phyloP scores from a whole-genome alignment of 1,140 invertebrate genomes.

The Aporrectodea caliginosa region DNA sequence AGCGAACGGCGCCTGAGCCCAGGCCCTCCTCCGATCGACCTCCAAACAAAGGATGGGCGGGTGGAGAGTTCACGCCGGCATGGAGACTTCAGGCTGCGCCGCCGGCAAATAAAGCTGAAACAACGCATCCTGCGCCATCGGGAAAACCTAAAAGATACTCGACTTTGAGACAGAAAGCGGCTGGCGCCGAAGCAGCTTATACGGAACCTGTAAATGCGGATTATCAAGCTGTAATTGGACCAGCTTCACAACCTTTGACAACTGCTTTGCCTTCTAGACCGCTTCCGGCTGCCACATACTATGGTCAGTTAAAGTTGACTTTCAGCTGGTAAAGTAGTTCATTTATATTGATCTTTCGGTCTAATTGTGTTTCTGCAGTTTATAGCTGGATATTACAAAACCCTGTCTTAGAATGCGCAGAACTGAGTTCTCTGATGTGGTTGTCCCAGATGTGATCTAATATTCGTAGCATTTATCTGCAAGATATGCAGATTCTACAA shows the following conservation, averaged over 20 bases:
- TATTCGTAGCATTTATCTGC: not conserved
- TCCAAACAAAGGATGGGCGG: slow-evolving; percentile 18
- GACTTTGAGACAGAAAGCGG: not conserved
- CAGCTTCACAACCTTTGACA: not conserved
- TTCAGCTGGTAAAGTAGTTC: not conserved
- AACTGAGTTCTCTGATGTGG: not conserved
- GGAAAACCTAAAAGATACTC: not conserved
- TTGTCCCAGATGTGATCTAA: not conserved
- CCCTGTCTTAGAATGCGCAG: not conserved
- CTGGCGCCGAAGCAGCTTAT: not conserved
- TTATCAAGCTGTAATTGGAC: not conserved
- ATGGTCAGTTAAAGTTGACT: not conserved
- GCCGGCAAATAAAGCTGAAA: not conserved
- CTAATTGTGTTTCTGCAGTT: no score
- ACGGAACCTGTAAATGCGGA: not conserved
- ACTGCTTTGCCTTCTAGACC: not conserved
- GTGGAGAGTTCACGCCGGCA: slow-evolving; percentile 18
- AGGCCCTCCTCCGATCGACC: not conserved
- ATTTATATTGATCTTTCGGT: no score
- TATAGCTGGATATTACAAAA: no score
- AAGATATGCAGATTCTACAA: not conserved
- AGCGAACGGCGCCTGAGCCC: not conserved
- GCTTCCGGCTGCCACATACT: not conserved
- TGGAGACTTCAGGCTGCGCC: slow-evolving; percentile 7
- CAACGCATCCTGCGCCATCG: not conserved